Conservation (phyloP, 2,113 vertebrate genomes). For the Microcebus ravelobensis region DNA sequence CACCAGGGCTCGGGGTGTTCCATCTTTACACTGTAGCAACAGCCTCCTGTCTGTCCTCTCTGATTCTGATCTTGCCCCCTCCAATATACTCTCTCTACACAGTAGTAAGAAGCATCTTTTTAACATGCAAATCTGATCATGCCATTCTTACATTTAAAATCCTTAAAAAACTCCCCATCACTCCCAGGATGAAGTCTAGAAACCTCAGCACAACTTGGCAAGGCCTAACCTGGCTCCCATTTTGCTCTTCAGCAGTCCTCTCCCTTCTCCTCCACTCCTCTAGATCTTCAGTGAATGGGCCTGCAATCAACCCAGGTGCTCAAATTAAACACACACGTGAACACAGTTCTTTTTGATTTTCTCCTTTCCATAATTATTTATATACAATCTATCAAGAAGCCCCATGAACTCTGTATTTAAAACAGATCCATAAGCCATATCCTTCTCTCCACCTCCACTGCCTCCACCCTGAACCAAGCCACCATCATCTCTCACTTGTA, state of each 20-base stretch:
- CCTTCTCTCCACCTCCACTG: not conserved
- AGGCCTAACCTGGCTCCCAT: not conserved
- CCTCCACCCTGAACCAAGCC: not conserved
- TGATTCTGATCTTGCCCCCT: not conserved
- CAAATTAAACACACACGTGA: not conserved
- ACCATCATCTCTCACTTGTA: not conserved
- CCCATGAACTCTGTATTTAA: not conserved
- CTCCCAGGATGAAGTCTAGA: not conserved
- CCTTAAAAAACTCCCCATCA: not conserved
- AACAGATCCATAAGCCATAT: not conserved
- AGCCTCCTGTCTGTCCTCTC: not conserved
- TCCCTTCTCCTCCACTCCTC: not conserved
- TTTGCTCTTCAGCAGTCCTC: not conserved
- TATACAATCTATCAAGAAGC: not conserved
- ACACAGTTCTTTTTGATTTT: not conserved
- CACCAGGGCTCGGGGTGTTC: not conserved
- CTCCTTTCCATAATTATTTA: constrained; percentile 14
- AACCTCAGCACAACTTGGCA: not conserved
- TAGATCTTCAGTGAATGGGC: not conserved
- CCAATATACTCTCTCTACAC: not conserved
- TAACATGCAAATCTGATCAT: not conserved
- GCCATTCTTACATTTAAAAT: not conserved
- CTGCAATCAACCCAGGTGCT: not conserved
- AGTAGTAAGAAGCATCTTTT: not conserved
- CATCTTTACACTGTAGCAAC: not conserved